Conservation (phyloP, 2,888 invertebrate species). For the Conus canariensis region DNA sequence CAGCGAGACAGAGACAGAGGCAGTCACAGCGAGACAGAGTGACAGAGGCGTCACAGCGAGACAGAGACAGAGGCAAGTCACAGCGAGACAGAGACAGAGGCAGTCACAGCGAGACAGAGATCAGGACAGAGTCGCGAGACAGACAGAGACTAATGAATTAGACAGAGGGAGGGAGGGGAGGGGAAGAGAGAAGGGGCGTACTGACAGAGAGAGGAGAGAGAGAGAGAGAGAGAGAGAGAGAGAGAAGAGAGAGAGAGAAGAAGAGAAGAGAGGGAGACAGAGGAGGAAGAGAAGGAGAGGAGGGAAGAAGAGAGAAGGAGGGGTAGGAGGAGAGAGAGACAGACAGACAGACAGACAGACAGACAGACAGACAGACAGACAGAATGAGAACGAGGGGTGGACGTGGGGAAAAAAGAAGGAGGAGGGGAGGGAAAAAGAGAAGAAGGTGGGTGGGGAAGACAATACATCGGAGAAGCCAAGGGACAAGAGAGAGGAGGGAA, state of each 20-base stretch:
- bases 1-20: neutral
- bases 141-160: neutral
- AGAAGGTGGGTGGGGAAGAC: neutral
- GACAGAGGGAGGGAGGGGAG: neutral
- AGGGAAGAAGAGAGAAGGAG: neutral
- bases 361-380: neutral
- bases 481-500: too few relatives aligned
- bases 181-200: neutral
- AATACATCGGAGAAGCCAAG: too few relatives aligned
- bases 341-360: neutral
- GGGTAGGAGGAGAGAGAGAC: slow-evolving; percentile 7
- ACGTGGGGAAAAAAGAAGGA: neutral
- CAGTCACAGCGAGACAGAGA: neutral
- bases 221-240: neutral
- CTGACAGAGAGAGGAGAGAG: neutral
- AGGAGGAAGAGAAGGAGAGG: too few relatives aligned
- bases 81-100: neutral
- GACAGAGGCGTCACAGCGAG: too few relatives aligned
- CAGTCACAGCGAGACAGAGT: neutral
- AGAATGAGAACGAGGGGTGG: neutral
- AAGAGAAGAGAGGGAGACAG: neutral
- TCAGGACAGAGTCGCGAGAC: too few relatives aligned
- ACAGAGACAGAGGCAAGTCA: neutral
- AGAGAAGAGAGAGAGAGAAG: neutral
- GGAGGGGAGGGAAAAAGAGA: neutral